These are phyloP conservation scores for Acanthisitta chloris DNA, from an alignment of 2,113 vertebrate species.

Conservation along the genomic window DNA sequence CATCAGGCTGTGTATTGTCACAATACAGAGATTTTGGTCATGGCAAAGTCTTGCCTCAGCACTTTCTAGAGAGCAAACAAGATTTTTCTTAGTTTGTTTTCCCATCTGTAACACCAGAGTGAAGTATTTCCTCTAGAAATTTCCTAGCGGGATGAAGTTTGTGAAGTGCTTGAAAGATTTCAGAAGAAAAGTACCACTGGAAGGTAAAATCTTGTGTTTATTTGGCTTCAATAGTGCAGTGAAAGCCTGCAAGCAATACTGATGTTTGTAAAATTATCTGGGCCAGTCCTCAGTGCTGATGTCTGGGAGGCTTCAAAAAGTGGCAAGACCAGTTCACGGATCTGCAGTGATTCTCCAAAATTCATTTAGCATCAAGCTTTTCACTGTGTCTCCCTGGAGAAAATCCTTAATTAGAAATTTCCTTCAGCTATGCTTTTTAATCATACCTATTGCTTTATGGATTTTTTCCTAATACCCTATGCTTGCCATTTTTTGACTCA, in stretches of 20 bases:
- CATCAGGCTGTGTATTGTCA: neutral
- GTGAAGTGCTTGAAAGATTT: neutral
- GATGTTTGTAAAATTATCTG: neutral
- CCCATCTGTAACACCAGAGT: neutral
- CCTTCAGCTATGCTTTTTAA: constrained; percentile 14
- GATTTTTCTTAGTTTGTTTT: neutral
- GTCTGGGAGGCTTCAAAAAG: neutral
- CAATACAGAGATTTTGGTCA: neutral
- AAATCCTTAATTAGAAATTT: constrained; percentile 34
- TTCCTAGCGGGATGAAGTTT: neutral
- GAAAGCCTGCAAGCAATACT: neutral
- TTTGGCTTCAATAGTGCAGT: neutral
- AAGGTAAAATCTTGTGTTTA: neutral
- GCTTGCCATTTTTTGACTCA: neutral
- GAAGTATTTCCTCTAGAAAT: neutral
- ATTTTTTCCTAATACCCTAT: neutral
- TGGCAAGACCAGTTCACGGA: neutral
- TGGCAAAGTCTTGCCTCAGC: neutral
- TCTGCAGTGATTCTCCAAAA: neutral
- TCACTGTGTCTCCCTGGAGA: neutral
- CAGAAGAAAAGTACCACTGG: neutral
- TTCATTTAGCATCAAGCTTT: neutral
- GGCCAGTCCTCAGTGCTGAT: neutral
- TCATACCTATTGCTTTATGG: neutral
- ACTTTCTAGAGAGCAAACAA: neutral